Base-by-base conservation (phyloP, 2,113 vertebrate genomes). In the Xiphorhynchus elegans region DNA sequence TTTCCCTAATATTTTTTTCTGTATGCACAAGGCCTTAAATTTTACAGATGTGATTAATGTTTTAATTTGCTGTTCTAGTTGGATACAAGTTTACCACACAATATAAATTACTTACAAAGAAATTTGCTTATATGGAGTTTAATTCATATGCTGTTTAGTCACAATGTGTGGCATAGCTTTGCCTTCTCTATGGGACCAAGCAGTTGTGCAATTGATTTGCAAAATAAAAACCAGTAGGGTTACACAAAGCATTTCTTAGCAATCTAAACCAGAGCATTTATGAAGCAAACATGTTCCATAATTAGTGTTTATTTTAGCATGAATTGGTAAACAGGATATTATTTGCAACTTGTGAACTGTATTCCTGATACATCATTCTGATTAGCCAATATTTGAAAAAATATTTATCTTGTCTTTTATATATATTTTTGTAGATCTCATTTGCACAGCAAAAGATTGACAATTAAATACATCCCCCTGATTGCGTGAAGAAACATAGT, bases 41-140 rank as follows among this genome's bases (percentile, higher is more conserved):
- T 98, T 98, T 98, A 97, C 97, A 98, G 97, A 98, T 97, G 97
- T 98, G 98, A 98, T 98, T 98, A 98, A 98, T 98, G 98, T 97
- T 98, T 98, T 98, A 98, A 98, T 98, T 98, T 98, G 98, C 98
- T 97, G 95, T 97, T 98, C 98, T 98, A 96, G 96, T 98, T 98
- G 98, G 98, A 97, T 98, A 98, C 98, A 98, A 98, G 97, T 98
- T 98, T 98, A 98, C 98, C 96, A 97, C 96, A 98, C 96, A 97
- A 97, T 98, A 98, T 98, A 98, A 98, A 98, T 98, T 98, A 98
- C 98, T 98, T 98, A 98, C 97, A 97, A 97, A 97, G 98, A 97
- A 98, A 98, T 98, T 98, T 98, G 97, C 98, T 98, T 98, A 98
- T 98, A 97, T 97, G 91, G 97, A 97, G 93, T 97, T 98, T 98